These are phyloP conservation scores for Procambarus clarkii DNA, from an alignment of 1,140 invertebrate species.

Conservation along the genomic window DNA sequence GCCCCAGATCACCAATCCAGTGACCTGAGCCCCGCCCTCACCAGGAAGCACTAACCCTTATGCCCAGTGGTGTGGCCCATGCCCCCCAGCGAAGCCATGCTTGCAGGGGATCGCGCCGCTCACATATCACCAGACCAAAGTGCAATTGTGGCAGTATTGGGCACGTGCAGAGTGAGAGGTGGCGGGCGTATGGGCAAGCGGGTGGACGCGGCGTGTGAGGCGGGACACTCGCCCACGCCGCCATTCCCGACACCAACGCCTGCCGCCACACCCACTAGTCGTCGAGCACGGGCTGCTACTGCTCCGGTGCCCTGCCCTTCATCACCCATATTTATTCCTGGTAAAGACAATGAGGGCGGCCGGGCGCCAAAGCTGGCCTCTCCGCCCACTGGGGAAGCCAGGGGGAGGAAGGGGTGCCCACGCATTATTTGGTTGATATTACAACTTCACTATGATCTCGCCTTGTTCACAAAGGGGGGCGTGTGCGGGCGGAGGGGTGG, in stretches of 20 bases:
- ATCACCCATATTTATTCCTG: conserved; percentile 8
- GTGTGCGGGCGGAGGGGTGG: conserved; percentile 3
- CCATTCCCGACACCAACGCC: conserved; percentile 27
- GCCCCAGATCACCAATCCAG: conserved; percentile 74
- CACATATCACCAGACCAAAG: conserved; percentile 70
- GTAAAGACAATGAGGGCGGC: neutral
- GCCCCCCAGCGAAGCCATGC: neutral
- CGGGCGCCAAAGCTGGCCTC: neutral
- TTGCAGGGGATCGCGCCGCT: conserved; percentile 39
- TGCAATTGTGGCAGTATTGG: conserved; percentile 65
- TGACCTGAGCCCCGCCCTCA: conserved; percentile 72
- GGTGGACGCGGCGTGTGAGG: conserved; percentile 46
- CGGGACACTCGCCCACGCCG: conserved; percentile 63
- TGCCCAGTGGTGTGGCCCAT: conserved; percentile 24
- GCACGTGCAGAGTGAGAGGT: conserved; percentile 38
- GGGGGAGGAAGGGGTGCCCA: neutral
- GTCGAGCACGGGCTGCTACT: conserved; percentile 23
- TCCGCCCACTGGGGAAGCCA: neutral
- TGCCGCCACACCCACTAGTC: conserved; percentile 64
- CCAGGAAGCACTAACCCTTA: neutral
- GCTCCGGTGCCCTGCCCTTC: neutral
- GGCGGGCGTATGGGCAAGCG: neutral
- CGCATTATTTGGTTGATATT: conserved; percentile 62
- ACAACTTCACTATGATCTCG: conserved; percentile 67
- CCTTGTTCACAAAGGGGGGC: conserved; percentile 64